These are phyloP conservation scores for fruit fly (Drosophila melanogaster) DNA, from an alignment of 1,140 invertebrate species.

Conservation along the genomic window Release_6_plus_ISO1_MT NT_033779.5:3499501-3500000, in stretches of 20 bases:
- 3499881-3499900: constrained; percentile 74
- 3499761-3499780: constrained; percentile 75
- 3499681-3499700: constrained; percentile 39
- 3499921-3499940: constrained; percentile 66
- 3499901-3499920: constrained; percentile 51
- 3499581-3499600: constrained; percentile 65
- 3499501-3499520: constrained; percentile 70
- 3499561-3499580: constrained; percentile 12
- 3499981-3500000: constrained; percentile 83
- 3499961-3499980: constrained; percentile 23
- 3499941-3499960: constrained; percentile 64
- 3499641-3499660: constrained; percentile 60
- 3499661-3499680: constrained; percentile 73
- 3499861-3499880: constrained; percentile 29
- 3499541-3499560: constrained; percentile 73
- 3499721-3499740: constrained; percentile 63
- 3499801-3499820: constrained; percentile 81
- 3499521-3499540: constrained; percentile 67
- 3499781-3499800: constrained; percentile 70
- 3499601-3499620: constrained; percentile 70
- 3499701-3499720: constrained; percentile 37
- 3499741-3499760: constrained; percentile 76
- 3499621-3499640: constrained; percentile 56
- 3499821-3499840: constrained; percentile 66
- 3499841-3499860: constrained; percentile 31